Evolutionary conservation across 2,113 vertebrate species (phyloP).

Genomic region (Ovis canadensis): DNA sequence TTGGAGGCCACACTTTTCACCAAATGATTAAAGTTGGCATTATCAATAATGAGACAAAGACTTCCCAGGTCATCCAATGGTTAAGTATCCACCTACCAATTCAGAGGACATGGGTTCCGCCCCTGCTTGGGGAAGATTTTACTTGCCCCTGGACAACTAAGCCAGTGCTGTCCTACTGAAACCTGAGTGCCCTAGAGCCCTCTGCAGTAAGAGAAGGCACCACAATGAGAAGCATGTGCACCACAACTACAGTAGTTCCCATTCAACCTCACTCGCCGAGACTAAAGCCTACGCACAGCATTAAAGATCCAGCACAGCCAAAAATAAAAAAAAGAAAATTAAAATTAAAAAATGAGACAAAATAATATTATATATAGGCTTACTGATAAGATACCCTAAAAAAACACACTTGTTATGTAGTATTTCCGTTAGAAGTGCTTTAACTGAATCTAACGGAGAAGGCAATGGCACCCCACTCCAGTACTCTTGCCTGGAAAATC

Average conservation of each 20-base stretch:
- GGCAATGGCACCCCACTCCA: no score
- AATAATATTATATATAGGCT: neutral
- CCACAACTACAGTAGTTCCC: neutral
- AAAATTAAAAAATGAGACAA: neutral
- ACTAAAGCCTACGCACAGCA: neutral
- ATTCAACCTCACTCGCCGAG: neutral
- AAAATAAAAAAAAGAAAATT: neutral
- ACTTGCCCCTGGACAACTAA: neutral
- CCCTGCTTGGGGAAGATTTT: neutral
- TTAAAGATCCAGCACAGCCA: neutral
- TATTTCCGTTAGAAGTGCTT: neutral
- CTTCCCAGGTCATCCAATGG: neutral
- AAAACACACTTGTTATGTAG: neutral
- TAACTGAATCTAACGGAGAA: neutral
- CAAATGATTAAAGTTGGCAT: neutral
- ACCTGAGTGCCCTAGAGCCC: neutral
- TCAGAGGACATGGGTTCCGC: neutral
- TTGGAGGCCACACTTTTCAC: neutral
- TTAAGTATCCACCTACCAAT: neutral
- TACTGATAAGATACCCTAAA: neutral
- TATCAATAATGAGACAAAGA: neutral
- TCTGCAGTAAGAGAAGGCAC: neutral
- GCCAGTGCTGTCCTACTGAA: neutral
- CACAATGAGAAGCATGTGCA: neutral
- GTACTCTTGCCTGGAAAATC: no score